Evolutionary conservation across 1,140 invertebrate genomes (phyloP).

Genomic region (Apocrypta bakeri): DNA sequence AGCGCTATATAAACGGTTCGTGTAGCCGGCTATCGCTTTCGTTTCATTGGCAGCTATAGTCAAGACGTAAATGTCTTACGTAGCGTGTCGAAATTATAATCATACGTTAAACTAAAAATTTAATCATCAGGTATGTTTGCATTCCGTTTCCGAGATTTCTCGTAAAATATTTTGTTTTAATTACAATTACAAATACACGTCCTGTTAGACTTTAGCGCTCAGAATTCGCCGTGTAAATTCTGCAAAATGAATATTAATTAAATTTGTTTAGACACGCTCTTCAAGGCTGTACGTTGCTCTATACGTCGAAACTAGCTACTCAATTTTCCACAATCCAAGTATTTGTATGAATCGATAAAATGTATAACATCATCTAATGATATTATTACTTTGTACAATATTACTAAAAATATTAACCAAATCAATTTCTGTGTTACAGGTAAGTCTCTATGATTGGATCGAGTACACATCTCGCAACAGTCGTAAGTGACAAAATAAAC

Average conservation of each 20-base stretch:
- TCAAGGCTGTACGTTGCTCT: too few species aligned
- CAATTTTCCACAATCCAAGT: too few species aligned
- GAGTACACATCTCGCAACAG: not conserved
- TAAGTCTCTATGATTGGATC: not conserved
- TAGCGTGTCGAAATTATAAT: too few species aligned
- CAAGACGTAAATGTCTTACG: not conserved
- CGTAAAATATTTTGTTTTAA: not conserved
- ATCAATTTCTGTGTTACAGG: constrained; percentile 8
- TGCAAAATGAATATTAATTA: not conserved
- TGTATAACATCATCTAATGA: too few species aligned
- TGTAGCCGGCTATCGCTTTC: too few species aligned
- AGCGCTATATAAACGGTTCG: not conserved
- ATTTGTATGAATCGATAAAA: too few species aligned
- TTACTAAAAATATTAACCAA: too few species aligned
- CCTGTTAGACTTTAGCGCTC: not conserved
- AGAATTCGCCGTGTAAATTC: not conserved
- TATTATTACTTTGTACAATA: too few species aligned
- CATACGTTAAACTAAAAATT: not conserved
- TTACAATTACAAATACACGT: not conserved
- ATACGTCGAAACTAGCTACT: too few species aligned
- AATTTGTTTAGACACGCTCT: not conserved
- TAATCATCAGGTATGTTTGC: not conserved
- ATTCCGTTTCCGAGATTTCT: not conserved
- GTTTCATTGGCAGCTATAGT: not conserved
- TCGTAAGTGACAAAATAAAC: not conserved